A percentile compares a stretch with the other conserved stretches of the same genome.
Evolutionary conservation across 2,113 vertebrate species (phyloP).

Genomic region (Nothocercus nigrocapillus): DNA sequence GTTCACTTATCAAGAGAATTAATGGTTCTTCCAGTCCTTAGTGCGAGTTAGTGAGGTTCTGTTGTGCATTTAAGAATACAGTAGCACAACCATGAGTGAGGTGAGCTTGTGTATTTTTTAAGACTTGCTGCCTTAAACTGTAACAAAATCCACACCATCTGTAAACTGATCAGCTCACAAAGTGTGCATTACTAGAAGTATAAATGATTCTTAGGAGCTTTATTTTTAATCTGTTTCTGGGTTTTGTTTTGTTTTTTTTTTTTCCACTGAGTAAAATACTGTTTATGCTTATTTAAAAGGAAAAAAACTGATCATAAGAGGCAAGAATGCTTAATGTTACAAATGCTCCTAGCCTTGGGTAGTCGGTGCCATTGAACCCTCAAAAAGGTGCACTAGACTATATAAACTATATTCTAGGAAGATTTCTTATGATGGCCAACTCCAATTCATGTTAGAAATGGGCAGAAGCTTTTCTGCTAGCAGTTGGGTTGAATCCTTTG

Average conservation of each 20-base stretch:
- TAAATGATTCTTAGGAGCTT: not conserved
- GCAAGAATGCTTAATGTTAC: constrained; percentile 6
- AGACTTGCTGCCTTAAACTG: constrained; percentile 66
- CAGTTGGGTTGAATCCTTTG: not conserved
- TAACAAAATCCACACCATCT: not conserved
- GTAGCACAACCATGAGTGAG: constrained; percentile 57
- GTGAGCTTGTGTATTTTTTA: constrained; percentile 41
- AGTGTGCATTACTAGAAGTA: not conserved
- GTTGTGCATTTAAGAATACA: constrained; percentile 39
- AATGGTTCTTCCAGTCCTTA: constrained; percentile 58
- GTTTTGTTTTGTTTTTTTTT: not conserved
- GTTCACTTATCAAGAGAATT: constrained; percentile 37
- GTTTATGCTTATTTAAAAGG: constrained; percentile 37
- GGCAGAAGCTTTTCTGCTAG: not conserved
- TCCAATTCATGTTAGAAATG: not conserved
- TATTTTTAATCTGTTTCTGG: constrained; percentile 6
- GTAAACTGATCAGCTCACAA: not conserved
- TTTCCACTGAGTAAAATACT: not conserved
- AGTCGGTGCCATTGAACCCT: constrained; percentile 28
- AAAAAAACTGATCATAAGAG: not conserved
- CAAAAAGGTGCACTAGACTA: not conserved
- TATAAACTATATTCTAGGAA: not conserved
- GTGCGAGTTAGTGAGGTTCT: constrained; percentile 67
- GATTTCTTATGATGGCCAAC: not conserved
- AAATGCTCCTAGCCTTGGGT: not conserved